Percentiles rank a stretch among this genome's conserved stretches.
These are phyloP conservation scores for Drosophila lacicola DNA, from an alignment of 2,888 invertebrate genomes.

Conservation along the genomic window DNA sequence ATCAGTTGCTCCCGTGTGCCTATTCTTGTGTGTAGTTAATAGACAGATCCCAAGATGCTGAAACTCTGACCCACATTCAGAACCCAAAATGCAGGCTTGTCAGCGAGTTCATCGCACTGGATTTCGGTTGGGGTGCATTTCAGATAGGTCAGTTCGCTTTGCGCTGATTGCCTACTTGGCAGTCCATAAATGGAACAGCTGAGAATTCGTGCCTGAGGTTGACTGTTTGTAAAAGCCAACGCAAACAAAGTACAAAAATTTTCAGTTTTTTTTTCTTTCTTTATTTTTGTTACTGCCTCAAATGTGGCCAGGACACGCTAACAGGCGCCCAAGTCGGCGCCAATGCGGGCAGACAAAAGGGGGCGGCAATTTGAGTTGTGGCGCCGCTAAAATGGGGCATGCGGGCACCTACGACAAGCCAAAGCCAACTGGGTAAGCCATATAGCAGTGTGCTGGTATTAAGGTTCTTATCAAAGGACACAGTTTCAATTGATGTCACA, in stretches of 20 bases:
- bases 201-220: constrained; percentile 28
- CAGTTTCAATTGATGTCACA: constrained; percentile 18
- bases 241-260: constrained; percentile 36
- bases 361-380: constrained; percentile 28
- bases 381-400: constrained; percentile 35
- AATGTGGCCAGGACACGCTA: constrained; percentile 73
- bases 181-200: constrained; percentile 39
- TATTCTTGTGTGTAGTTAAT: neutral
- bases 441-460: constrained; percentile 11
- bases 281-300: constrained; percentile 29
- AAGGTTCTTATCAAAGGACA: constrained; percentile 33
- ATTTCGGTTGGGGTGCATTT: constrained; percentile 1
- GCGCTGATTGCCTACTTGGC: constrained; percentile 43
- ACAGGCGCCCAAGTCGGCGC: constrained; percentile 64
- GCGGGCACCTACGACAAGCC: constrained; percentile 8
- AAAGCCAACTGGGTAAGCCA: constrained; percentile 18
- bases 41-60: constrained; percentile 7
- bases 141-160: constrained; percentile 58
- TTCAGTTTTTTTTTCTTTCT: constrained; percentile 24
- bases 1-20: neutral
- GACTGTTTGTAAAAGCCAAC: constrained; percentile 34
- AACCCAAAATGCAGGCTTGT: constrained; percentile 11
- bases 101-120: constrained; percentile 52
- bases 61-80: constrained; percentile 36
- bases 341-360: constrained; percentile 56